Conservation (phyloP, 2,888 invertebrate genomes). For the Nomada hirtipes region DNA sequence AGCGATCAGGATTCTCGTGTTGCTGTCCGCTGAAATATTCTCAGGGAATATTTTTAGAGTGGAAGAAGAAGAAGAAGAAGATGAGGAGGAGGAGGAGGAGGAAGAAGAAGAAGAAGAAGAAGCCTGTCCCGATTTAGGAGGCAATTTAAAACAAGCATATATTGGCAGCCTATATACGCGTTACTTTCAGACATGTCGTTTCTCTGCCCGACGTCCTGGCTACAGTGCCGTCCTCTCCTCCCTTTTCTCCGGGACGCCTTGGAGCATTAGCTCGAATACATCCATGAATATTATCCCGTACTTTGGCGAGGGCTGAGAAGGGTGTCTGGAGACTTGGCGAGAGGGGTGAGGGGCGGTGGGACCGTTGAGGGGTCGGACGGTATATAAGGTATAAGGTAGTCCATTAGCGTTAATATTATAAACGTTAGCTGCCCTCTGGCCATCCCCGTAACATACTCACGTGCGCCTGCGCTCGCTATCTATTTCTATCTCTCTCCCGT, state of each 20-base stretch:
- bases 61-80: background rate
- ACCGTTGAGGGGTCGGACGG: constrained; percentile 73
- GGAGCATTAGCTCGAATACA: constrained; percentile 83
- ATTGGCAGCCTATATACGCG: constrained; percentile 34
- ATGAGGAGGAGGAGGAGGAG: no score
- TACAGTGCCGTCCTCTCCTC: constrained; percentile 1
- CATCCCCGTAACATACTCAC: constrained; percentile 78
- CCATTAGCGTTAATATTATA: constrained; percentile 85
- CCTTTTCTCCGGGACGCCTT: constrained; percentile 73
- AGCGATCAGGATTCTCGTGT: constrained; percentile 7
- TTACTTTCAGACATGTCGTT: constrained; percentile 45
- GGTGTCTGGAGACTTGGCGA: constrained; percentile 67
- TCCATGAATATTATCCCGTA: constrained; percentile 83
- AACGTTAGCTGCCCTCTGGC: constrained; percentile 84
- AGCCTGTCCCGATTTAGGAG: constrained; percentile 49
- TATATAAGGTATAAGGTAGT: constrained; percentile 84
- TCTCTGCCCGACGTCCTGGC: constrained; percentile 2
- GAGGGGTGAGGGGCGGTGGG: constrained; percentile 41
- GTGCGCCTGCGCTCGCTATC: constrained; percentile 65
- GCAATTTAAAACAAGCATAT: constrained; percentile 44
- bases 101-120: background rate
- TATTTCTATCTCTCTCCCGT: constrained; percentile 35
- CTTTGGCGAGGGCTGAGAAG: constrained; percentile 71
- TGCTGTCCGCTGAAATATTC: background rate
- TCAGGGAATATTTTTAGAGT: constrained; percentile 22